phyloP scores from a whole-genome alignment of 92 coral and sea anemone genomes.

The Zoanthus solanderi region DNA sequence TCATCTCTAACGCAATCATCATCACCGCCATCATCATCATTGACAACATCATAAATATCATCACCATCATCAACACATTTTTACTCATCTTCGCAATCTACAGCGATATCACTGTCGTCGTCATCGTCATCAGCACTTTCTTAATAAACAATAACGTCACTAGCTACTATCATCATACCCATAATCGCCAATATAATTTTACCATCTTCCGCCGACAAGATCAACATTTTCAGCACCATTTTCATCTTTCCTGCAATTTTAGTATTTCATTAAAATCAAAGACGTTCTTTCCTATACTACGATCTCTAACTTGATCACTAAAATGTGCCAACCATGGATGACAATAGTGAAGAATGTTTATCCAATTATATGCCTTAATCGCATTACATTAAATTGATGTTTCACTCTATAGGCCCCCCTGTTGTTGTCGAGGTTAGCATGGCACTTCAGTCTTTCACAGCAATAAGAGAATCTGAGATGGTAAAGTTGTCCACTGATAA shows the following conservation, averaged over 20 bases:
- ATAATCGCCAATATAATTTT: background rate
- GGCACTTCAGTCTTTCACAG: slow-evolving; percentile 90
- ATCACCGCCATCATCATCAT: background rate
- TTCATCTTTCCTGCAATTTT: too few species aligned
- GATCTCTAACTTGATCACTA: too few species aligned
- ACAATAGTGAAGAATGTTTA: too few species aligned
- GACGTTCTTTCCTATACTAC: too few species aligned
- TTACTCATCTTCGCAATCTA: background rate
- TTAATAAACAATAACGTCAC: background rate
- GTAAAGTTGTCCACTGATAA: slow-evolving; percentile 45
- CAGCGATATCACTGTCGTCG: background rate
- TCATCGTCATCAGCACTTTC: background rate
- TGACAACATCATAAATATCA: background rate
- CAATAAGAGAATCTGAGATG: slow-evolving; percentile 96
- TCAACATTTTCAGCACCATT: background rate
- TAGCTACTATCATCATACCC: background rate
- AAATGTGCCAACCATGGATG: too few species aligned
- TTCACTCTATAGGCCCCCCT: slow-evolving; percentile 62
- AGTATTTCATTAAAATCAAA: background rate
- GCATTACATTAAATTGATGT: background rate
- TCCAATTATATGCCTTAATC: too few species aligned
- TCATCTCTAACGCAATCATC: background rate
- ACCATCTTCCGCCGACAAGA: background rate
- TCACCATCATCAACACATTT: background rate
- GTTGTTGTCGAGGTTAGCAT: slow-evolving; percentile 79